Evolutionary conservation across 1,140 invertebrate genomes (phyloP).

Genomic region (Heliconius eleuchia): DNA sequence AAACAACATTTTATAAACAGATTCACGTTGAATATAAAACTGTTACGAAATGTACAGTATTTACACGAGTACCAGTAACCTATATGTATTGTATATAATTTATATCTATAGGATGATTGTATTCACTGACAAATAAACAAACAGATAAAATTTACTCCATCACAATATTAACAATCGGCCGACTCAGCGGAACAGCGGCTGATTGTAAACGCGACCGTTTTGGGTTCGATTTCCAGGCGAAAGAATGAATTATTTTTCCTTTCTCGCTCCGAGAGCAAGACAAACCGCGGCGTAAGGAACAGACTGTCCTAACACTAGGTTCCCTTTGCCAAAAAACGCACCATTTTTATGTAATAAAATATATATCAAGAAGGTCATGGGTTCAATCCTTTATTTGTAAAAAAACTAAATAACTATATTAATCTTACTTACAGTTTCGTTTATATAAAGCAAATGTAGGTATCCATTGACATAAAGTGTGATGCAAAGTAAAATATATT

Average conservation of each 20-base stretch:
- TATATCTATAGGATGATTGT: neutral
- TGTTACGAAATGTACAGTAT: neutral
- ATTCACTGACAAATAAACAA: neutral
- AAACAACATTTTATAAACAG: conserved; percentile 8
- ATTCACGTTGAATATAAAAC: conserved; percentile 10
- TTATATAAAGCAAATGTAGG: neutral
- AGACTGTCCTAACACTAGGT: too few relatives aligned
- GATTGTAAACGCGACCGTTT: too few relatives aligned
- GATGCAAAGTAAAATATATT: neutral
- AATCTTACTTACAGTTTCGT: neutral
- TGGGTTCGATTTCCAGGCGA: too few relatives aligned
- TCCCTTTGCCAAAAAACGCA: neutral
- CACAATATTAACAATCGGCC: neutral
- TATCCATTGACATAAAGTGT: neutral
- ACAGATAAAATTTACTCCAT: neutral
- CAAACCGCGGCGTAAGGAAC: too few relatives aligned
- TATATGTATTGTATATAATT: conserved; percentile 1
- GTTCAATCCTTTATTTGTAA: neutral
- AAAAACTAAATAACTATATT: neutral
- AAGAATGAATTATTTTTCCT: too few relatives aligned
- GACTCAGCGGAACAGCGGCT: too few relatives aligned
- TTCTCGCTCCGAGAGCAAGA: too few relatives aligned
- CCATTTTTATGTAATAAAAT: neutral
- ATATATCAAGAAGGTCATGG: neutral
- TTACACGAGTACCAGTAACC: neutral